Evolutionary conservation across 2,888 invertebrate species (phyloP), one percentile per base, ranked within the genome.

Genomic region (Sisyra terminalis): DNA sequence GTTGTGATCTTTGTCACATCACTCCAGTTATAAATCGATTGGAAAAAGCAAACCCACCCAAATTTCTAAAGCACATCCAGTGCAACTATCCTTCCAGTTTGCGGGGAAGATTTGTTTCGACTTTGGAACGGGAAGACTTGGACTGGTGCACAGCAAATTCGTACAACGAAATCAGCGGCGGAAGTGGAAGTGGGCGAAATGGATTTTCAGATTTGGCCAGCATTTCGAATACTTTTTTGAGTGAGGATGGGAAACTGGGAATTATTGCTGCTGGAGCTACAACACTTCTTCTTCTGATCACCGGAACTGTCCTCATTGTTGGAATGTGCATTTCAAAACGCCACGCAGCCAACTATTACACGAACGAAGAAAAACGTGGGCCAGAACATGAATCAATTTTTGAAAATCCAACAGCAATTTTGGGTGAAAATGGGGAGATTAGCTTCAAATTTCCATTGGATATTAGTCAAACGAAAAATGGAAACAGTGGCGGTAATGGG

Each of bases 311-410:
- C 10, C 11, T 69, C 8, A 54, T 68, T 11, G 61, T 67, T 1
- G 72, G 72, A 2, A 63, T 80, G 41, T 71, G 73, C 51, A 81
- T 78, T 52, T 75, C 79, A 50, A 69, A 78, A 35, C 74, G 75
- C 45, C 71, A 78, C 48, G 76, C 78, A 3, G 77, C 78, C 3
- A 73, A 74, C 38, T 86, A 86, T 60, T 85, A 85, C 57, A 86
- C 85, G 8, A 75, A 83, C 55, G 85, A 85, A 59, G 83, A 81
- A 56, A 76, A 77, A 48, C 47, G 62, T 35, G 52, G 55, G 3
- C 54, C 53, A 31, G 63, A 63, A 46, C 55, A 59, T 46, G 57
- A 65, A 43, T 57, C 61, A 34, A 63, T 57, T 44, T 63, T 63
- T 49, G 58, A 63, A 45, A 60, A 60, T 46, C 57, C 63, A 3